Evolutionary conservation across 2,797 vertebrate genomes (phyloP).

Genomic region (Merluccius polli): DNA sequence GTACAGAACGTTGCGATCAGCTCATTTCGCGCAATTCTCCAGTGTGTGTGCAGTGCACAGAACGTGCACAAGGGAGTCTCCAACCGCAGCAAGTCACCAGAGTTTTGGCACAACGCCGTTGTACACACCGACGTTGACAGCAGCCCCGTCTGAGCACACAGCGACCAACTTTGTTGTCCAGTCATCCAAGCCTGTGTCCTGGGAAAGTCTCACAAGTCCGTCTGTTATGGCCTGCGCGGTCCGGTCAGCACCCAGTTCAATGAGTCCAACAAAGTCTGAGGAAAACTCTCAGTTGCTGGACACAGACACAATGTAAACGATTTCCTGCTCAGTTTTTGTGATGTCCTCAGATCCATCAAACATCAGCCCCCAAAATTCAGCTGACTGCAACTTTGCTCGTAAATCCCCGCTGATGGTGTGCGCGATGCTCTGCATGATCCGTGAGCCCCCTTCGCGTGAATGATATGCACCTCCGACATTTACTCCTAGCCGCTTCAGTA

Average conservation of each 20-base stretch:
- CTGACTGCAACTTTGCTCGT: not conserved
- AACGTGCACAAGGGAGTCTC: conserved; percentile 21
- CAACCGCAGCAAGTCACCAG: not conserved
- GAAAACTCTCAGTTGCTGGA: conserved; percentile 1
- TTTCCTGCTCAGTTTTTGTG: not conserved
- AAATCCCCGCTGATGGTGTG: not conserved
- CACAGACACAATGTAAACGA: conserved; percentile 16
- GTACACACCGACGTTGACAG: no score
- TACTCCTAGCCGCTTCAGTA: conserved; percentile 18
- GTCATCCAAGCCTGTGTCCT: conserved; percentile 8
- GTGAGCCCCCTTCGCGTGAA: conserved; percentile 20
- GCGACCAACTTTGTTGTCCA: conserved; percentile 11
- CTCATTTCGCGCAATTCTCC: conserved; percentile 23
- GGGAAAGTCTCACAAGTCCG: conserved; percentile 11
- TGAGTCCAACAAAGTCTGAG: no score
- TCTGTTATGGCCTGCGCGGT: conserved; percentile 11
- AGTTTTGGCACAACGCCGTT: not conserved
- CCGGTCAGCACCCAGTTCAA: no score
- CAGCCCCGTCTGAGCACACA: not conserved
- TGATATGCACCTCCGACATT: conserved; percentile 22
- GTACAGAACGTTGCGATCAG: conserved; percentile 16
- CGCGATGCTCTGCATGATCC: not conserved
- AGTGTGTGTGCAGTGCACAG: conserved; percentile 18
- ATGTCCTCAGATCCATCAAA: not conserved
- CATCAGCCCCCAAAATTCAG: not conserved